phyloP scores from a whole-genome alignment of 2,888 invertebrate genomes.

The Dynastes hyllus region DNA sequence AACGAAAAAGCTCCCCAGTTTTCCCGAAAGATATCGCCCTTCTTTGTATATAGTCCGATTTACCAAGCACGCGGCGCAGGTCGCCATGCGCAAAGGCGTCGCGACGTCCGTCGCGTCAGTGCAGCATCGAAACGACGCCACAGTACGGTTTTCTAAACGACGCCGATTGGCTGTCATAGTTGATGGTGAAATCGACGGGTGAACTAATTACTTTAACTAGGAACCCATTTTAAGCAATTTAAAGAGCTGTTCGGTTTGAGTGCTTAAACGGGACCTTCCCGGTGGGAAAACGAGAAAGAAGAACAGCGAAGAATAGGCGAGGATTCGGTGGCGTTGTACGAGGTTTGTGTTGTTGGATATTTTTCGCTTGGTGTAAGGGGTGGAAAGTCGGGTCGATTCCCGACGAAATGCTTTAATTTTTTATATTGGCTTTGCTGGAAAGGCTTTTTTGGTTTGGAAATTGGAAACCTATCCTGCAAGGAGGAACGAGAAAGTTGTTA shows the following conservation, averaged over 20 bases:
- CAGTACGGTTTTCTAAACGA: constrained; percentile 59
- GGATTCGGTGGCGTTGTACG: constrained; percentile 8
- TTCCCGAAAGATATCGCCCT: background rate
- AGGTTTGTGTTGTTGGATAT: constrained; percentile 38
- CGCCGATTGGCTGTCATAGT: constrained; percentile 57
- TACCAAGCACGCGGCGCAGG: constrained; percentile 58
- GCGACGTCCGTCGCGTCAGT: constrained; percentile 64
- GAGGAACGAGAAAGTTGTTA: too few species aligned
- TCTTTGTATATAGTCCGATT: background rate
- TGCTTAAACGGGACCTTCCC: background rate
- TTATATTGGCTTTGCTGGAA: background rate
- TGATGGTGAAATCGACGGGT: constrained; percentile 32
- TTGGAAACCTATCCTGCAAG: too few species aligned
- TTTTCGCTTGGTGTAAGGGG: constrained; percentile 10
- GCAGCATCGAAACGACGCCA: constrained; percentile 64
- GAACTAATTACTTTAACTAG: constrained; percentile 24
- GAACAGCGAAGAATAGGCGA: too few species aligned
- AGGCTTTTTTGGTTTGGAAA: background rate
- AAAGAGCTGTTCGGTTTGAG: background rate
- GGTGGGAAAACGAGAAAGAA: constrained; percentile 20
- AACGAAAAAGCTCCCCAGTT: constrained; percentile 7
- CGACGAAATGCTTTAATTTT: constrained; percentile 28
- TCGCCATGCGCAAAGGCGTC: constrained; percentile 59
- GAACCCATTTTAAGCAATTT: background rate
- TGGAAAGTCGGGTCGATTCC: constrained; percentile 37